These are phyloP conservation scores for Abrostola tripartita DNA, from an alignment of 2,888 invertebrate genomes.

Conservation along the genomic window DNA sequence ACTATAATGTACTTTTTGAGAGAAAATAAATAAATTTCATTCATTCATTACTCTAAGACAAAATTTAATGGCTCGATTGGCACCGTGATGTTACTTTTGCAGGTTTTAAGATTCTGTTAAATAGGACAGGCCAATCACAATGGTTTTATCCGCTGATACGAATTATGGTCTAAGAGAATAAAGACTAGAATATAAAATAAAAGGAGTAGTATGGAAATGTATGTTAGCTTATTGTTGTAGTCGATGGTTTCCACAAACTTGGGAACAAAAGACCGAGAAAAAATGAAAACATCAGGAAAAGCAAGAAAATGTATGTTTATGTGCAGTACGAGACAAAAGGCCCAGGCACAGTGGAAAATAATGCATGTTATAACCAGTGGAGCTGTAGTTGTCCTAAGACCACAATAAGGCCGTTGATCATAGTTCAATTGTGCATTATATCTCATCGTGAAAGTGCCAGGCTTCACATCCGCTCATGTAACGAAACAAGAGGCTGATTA, in stretches of 20 bases:
- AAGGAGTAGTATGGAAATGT: no score
- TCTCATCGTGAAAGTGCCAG: constrained; percentile 52
- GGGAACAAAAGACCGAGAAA: neutral
- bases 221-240: no score
- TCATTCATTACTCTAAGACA: no score
- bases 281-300: neutral
- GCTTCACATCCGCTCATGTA: constrained; percentile 77
- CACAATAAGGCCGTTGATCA: constrained; percentile 15
- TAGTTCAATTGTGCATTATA: constrained; percentile 35
- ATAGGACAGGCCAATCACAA: no score
- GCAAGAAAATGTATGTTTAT: neutral
- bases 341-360: neutral
- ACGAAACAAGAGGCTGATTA: constrained; percentile 69
- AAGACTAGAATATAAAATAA: no score
- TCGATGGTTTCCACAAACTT: no score
- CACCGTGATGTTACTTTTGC: no score
- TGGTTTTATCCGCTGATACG: no score
- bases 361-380: neutral
- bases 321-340: neutral
- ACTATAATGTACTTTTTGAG: neutral
- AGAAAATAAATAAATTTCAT: no score
- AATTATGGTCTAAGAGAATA: no score
- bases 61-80: no score
- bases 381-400: constrained; percentile 5
- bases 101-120: no score